Evolutionary conservation across 2,113 vertebrate genomes (phyloP).

Genomic region (Notarius quadriscutis): DNA sequence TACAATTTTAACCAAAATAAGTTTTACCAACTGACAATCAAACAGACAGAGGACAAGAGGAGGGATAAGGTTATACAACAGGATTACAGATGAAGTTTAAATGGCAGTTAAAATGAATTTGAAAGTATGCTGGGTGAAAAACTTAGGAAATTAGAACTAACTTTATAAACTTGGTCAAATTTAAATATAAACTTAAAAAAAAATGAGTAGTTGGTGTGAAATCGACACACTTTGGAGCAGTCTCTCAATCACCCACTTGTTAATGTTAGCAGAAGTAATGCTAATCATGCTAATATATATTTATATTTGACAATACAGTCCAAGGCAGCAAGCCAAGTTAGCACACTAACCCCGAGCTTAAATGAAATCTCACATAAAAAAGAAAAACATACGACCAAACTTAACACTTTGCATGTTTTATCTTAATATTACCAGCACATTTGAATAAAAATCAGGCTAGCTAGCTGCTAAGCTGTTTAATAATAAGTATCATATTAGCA

Average conservation of each 20-base stretch:
- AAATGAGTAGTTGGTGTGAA: not conserved
- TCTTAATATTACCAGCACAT: accelerated
- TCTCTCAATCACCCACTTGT: not conserved
- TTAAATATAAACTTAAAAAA: not conserved
- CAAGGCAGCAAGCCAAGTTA: not conserved
- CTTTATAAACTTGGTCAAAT: not conserved
- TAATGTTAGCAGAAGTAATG: not conserved
- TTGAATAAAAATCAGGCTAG: not conserved
- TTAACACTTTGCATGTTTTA: not conserved
- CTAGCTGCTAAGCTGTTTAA: not conserved
- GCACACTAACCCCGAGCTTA: not conserved
- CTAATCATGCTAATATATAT: constrained; percentile 24
- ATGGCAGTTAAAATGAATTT: not conserved
- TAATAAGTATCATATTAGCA: not conserved
- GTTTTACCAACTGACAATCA: no score
- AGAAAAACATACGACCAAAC: not conserved
- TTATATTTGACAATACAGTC: not conserved
- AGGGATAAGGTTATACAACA: not conserved
- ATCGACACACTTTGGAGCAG: not conserved
- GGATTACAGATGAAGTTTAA: not conserved
- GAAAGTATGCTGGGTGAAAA: not conserved
- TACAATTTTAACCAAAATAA: not conserved
- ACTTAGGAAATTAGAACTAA: not conserved
- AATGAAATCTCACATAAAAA: not conserved
- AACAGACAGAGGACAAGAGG: not conserved